These are phyloP conservation scores for Paralichthys olivaceus DNA, from an alignment of 2,113 vertebrate genomes.

Conservation along the genomic window DNA sequence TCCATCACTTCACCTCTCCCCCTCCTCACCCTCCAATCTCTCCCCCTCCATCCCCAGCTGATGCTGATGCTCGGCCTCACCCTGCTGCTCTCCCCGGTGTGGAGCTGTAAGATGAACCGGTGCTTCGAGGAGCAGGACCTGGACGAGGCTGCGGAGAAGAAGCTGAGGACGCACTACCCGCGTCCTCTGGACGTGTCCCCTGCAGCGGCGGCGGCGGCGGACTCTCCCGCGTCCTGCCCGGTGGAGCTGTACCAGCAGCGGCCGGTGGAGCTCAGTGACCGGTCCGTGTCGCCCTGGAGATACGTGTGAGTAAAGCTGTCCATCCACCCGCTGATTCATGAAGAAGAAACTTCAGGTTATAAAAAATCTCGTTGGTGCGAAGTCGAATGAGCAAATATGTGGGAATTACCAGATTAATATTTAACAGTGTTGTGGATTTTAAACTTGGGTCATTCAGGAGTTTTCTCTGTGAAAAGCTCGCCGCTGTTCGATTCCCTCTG, in stretches of 20 bases:
- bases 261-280: conserved; percentile 31
- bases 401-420: background rate
- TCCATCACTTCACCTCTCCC: background rate
- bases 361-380: too few relatives aligned
- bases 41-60: background rate
- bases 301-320: conserved; percentile 69
- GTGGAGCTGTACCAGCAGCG: background rate
- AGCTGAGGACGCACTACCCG: conserved; percentile 22
- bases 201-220: rapidly evolving
- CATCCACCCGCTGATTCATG: too few relatives aligned
- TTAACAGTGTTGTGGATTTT: background rate
- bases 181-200: rapidly evolving
- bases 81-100: conserved; percentile 11
- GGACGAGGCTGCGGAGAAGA: background rate
- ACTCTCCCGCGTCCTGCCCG: conserved; percentile 18
- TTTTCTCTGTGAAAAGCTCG: too few relatives aligned
- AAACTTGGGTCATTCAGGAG: too few relatives aligned
- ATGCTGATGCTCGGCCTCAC: conserved; percentile 15
- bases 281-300: conserved; percentile 90
- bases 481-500: too few relatives aligned
- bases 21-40: conserved; percentile 8
- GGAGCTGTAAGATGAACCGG: background rate
- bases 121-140: conserved; percentile 52
- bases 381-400: rapidly evolving
- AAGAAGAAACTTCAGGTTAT: too few relatives aligned